A percentile compares a stretch with the other conserved stretches of the same genome.
Conservation (phyloP, 1,140 invertebrate species). For the Orchestia grillus region DNA sequence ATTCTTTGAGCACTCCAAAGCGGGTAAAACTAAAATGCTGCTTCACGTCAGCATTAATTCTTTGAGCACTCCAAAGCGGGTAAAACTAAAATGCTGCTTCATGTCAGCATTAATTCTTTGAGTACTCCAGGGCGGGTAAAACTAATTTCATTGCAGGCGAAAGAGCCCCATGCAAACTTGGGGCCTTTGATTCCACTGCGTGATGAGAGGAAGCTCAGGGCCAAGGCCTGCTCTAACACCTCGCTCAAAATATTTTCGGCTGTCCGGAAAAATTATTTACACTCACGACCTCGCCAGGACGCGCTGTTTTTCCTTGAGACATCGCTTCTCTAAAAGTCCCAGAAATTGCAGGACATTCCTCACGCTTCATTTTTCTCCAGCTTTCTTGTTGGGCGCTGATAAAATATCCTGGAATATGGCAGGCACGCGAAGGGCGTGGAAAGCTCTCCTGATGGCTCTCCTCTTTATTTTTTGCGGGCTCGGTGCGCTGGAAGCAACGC, state of each 20-base stretch:
- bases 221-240: neutral
- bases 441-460: neutral
- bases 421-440: constrained; percentile 15
- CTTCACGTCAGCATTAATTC: too few species aligned
- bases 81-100: too few species aligned
- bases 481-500: neutral
- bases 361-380: constrained; percentile 15
- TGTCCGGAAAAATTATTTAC: constrained; percentile 1
- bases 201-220: neutral
- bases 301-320: neutral
- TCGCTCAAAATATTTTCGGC: neutral
- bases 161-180: neutral
- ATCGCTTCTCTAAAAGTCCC: constrained; percentile 18
- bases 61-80: too few species aligned
- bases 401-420: constrained; percentile 44
- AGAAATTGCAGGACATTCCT: constrained; percentile 26
- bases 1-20: too few species aligned
- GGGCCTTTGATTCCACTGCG: neutral
- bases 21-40: too few species aligned
- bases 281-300: constrained; percentile 16
- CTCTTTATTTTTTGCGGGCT: neutral
- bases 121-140: too few species aligned
- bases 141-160: too few species aligned
- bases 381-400: constrained; percentile 40
- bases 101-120: too few species aligned